A percentile compares a stretch with the other conserved stretches of the same genome.
These are phyloP conservation scores for Clitarchus hookeri DNA, from an alignment of 2,888 invertebrate species.

Conservation along the genomic window DNA sequence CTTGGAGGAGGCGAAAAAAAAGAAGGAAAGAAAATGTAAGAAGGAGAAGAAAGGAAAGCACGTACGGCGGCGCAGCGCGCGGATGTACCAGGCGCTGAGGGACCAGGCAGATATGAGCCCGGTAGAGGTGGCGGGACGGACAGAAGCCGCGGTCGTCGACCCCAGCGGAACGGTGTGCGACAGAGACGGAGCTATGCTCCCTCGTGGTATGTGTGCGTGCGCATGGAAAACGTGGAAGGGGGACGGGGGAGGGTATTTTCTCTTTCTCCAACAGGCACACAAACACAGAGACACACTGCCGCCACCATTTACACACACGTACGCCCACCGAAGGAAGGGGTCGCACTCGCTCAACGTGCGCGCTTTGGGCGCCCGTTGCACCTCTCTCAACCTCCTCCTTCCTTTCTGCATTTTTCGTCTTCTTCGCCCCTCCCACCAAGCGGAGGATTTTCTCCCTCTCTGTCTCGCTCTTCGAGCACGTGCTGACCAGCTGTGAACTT, in stretches of 20 bases:
- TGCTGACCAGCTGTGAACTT: conserved; percentile 1
- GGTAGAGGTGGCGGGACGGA: conserved; percentile 27
- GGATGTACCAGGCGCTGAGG: background rate
- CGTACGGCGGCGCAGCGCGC: background rate
- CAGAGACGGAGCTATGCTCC: background rate
- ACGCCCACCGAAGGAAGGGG: background rate
- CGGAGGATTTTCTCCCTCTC: background rate
- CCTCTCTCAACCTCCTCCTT: background rate
- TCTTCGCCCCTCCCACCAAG: background rate
- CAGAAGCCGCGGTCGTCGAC: conserved; percentile 16
- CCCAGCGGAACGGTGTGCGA: background rate
- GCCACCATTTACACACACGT: background rate
- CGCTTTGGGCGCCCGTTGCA: background rate
- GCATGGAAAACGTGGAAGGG: too few species aligned
- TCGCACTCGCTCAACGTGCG: background rate
- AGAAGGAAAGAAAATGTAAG: background rate
- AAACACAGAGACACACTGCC: background rate
- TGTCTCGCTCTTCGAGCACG: background rate
- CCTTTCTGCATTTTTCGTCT: background rate
- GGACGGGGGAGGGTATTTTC: background rate
- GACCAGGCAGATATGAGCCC: background rate
- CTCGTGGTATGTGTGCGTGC: background rate
- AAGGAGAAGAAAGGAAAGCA: too few species aligned
- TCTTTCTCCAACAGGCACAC: conserved; percentile 3
- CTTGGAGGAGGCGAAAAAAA: background rate